Evolutionary conservation across 2,113 vertebrate species (phyloP), one percentile per base, ranked within the genome.

Genomic region (Vidua macroura): DNA sequence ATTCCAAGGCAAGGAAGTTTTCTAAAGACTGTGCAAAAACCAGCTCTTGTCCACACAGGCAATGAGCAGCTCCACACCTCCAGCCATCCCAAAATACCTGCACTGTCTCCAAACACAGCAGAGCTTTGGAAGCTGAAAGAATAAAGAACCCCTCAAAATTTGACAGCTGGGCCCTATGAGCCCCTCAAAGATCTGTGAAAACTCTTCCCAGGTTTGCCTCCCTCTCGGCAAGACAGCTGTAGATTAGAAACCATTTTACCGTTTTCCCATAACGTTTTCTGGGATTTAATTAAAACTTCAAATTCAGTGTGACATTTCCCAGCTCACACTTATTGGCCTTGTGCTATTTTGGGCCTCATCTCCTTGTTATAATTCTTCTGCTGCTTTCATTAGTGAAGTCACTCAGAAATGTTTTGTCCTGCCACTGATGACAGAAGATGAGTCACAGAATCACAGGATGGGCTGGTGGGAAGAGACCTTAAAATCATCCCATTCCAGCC

Each of bases 191-290:
- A 10, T 43, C 39, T 74, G 23, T n/a, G 49, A 23, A 62, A 86
- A 13, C 49, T 41, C 44, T 7, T 13, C 23, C 20, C 9, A 35
- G 49, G 35, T 51, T 53, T 63, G 59, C 31, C 7, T 74, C 39
- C 46, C 55, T 41, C 28, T n/a, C 2, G 0, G 13, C 19, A 74
- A 83, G 27, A 59, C 41, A 52, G 9, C 0, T 55, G 35, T 1
- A 73, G 13, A 75, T 28, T 39, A 75, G 25, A 70, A 86, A 27
- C 14, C 9, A 39, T 62, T 53, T n/a, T 19, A 18, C 14, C 11
- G 39, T 46, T 53, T 39, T 13, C 28, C 27, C 3, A 0, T 3
- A 66, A 53, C 0, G 1, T 64, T 46, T 51, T 58, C n/a, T 3
- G n/a, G 18, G 15, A 63, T 85, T 73, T 69, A 73, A 93, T 72